phyloP scores from a whole-genome alignment of 2,113 vertebrate species.

The Gopherus flavomarginatus region DNA sequence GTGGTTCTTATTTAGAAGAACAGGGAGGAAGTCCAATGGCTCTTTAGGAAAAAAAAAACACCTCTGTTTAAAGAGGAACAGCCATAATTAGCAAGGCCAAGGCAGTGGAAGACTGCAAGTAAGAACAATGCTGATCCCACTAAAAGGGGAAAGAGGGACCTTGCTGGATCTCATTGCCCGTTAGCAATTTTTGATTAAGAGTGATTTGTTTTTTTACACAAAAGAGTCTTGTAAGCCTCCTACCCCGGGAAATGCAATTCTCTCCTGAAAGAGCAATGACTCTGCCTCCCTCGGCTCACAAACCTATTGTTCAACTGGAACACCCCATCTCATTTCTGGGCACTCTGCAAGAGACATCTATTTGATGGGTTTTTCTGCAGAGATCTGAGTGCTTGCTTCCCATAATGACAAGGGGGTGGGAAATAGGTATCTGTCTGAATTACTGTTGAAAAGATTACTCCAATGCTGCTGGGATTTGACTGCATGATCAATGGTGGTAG shows the following conservation, averaged over 20 bases:
- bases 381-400: neutral
- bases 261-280: neutral
- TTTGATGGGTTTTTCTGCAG: neutral
- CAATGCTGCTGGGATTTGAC: neutral
- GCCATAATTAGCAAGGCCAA: neutral
- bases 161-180: neutral
- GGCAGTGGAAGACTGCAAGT: fast-evolving
- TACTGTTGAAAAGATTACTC: neutral
- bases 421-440: neutral
- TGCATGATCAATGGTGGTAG: neutral
- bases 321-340: neutral
- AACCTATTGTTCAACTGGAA: fast-evolving
- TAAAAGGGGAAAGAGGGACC: neutral
- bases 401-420: neutral
- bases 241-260: neutral
- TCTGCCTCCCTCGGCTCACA: neutral
- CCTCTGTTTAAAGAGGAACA: neutral
- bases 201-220: neutral
- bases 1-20: neutral
- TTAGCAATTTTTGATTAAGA: neutral
- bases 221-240: neutral
- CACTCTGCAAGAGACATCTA: neutral
- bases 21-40: constrained; percentile 49
- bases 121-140: fast-evolving
- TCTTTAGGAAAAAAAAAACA: neutral